phyloP scores from a whole-genome alignment of 2,888 invertebrate species.

The Pristionchus exspectatus region DNA sequence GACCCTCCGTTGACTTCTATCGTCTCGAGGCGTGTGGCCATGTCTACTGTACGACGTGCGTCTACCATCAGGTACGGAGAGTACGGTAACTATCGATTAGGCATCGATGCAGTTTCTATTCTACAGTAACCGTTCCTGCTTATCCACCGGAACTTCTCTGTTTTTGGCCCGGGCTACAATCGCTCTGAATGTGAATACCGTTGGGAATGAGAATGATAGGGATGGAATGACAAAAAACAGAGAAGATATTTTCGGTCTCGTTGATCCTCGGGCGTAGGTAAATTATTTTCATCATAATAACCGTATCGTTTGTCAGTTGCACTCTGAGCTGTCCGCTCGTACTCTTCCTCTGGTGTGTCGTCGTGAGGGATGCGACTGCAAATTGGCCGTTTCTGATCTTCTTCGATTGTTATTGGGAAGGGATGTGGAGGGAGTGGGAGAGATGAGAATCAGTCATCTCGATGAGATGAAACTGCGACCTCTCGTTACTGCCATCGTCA shows the following conservation, averaged over 20 bases:
- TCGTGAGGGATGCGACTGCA: neutral
- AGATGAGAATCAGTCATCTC: neutral
- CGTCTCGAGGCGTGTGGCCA: conserved; percentile 52
- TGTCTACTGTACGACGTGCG: conserved; percentile 36
- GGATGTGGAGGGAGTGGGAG: neutral
- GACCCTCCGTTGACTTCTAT: conserved; percentile 47
- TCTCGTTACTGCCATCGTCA: conserved; percentile 6
- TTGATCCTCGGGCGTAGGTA: too few species aligned
- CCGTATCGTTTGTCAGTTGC: neutral
- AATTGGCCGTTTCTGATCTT: neutral
- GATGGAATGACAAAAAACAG: too few species aligned
- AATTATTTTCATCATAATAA: too few species aligned
- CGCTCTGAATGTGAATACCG: too few species aligned
- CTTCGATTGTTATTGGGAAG: conserved; percentile 4
- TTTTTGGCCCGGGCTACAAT: too few species aligned
- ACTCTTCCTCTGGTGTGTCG: conserved; percentile 26
- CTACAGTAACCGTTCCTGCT: neutral
- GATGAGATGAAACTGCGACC: conserved; percentile 38
- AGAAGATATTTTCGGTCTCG: too few species aligned
- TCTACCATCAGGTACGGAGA: conserved; percentile 50
- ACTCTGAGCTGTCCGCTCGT: neutral
- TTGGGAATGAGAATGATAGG: too few species aligned
- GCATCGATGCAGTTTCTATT: too few species aligned
- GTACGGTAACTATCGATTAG: neutral
- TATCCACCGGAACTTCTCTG: too few species aligned